Evolutionary conservation across 2,888 invertebrate genomes (phyloP).

Genomic region (Cataglyphis altisquamis): DNA sequence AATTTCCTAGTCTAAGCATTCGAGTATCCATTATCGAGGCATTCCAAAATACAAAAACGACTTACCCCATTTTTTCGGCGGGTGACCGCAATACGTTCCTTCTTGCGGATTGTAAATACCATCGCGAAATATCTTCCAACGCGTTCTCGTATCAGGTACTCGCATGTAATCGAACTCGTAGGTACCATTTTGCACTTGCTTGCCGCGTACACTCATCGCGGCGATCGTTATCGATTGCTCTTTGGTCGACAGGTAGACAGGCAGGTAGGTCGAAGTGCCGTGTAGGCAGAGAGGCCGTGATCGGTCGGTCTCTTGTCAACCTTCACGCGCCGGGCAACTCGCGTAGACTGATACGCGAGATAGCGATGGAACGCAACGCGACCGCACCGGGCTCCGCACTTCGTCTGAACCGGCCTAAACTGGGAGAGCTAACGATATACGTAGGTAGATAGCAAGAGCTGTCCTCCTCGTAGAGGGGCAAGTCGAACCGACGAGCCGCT

Average conservation of each 20-base stretch:
- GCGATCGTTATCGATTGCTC: constrained; percentile 4
- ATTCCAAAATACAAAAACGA: neutral
- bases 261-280: neutral
- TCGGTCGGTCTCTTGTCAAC: constrained; percentile 22
- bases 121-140: constrained; percentile 80
- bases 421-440: constrained; percentile 39
- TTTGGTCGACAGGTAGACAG: constrained; percentile 18
- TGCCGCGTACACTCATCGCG: constrained; percentile 76
- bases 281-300: neutral
- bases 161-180: constrained; percentile 80
- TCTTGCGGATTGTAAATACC: constrained; percentile 88
- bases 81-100: constrained; percentile 89
- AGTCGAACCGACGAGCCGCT: neutral
- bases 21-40: neutral
- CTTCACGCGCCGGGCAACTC: constrained; percentile 30
- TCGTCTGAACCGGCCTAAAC: constrained; percentile 47
- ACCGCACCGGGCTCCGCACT: constrained; percentile 39
- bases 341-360: constrained; percentile 38
- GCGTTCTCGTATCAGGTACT: constrained; percentile 76
- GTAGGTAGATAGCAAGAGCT: constrained; percentile 19
- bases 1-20: neutral
- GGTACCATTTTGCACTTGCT: constrained; percentile 73
- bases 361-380: constrained; percentile 21
- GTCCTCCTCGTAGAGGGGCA: constrained; percentile 23
- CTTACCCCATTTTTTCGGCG: constrained; percentile 90